A percentile compares a stretch with the other conserved stretches of the same genome.
Evolutionary conservation across 2,888 invertebrate genomes (phyloP).

Genomic region (Gastracanthus pulcherrimus): DNA sequence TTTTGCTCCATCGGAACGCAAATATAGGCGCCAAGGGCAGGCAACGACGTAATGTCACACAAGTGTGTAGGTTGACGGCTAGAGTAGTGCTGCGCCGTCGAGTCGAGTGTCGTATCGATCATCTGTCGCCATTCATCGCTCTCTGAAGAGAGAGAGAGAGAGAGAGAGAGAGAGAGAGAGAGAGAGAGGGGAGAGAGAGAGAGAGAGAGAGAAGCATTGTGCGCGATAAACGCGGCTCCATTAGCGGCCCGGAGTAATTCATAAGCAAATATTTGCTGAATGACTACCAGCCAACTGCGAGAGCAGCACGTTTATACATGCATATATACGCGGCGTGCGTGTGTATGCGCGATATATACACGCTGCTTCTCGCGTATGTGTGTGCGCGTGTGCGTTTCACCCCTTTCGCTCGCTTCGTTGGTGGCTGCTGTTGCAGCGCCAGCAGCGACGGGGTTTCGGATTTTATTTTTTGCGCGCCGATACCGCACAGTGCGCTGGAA

Average conservation of each 20-base stretch:
- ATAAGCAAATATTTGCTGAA: conserved; percentile 64
- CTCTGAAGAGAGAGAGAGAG: neutral
- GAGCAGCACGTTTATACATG: neutral
- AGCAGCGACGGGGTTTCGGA: neutral
- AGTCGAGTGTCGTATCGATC: conserved; percentile 44
- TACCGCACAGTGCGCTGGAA: neutral
- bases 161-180: neutral
- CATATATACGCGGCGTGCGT: no score
- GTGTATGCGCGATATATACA: neutral
- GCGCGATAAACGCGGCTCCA: conserved; percentile 58
- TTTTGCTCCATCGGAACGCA: conserved; percentile 24
- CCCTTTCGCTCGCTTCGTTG: conserved; percentile 2
- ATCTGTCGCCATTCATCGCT: conserved; percentile 21
- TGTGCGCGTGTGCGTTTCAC: neutral
- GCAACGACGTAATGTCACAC: no score
- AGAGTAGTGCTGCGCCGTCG: neutral
- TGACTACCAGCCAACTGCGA: conserved; percentile 20
- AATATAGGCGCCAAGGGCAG: conserved; percentile 38
- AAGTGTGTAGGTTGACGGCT: no score
- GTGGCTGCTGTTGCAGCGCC: neutral
- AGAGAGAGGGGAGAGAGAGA: neutral
- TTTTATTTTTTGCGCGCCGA: neutral
- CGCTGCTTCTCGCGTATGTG: no score
- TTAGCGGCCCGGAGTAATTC: conserved; percentile 64
- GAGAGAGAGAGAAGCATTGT: conserved; percentile 37